Percentiles rank a stretch among this genome's conserved stretches.
These are phyloP conservation scores for Dendrolimus pini DNA, from an alignment of 2,888 invertebrate species.

Conservation along the genomic window DNA sequence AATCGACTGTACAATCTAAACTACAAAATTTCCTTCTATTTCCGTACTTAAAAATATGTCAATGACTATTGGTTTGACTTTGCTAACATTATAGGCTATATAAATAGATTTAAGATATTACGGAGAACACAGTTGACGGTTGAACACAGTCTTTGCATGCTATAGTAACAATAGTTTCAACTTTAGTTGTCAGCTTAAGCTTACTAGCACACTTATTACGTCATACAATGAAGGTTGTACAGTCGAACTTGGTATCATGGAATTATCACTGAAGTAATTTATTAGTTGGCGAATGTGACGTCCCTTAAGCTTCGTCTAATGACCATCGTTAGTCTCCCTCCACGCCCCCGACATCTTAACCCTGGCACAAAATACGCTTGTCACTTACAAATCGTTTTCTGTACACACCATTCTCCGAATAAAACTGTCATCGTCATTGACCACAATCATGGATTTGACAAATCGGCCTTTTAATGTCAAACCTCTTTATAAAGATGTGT, in stretches of 20 bases:
- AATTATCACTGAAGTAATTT: conserved; percentile 58
- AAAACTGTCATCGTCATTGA: conserved; percentile 38
- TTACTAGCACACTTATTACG: conserved; percentile 2
- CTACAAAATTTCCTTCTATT: conserved; percentile 4
- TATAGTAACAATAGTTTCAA: neutral
- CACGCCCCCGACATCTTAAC: conserved; percentile 41
- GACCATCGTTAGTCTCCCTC: conserved; percentile 50
- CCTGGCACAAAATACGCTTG: conserved; percentile 58
- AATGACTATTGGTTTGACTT: no score
- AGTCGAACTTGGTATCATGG: conserved; percentile 56
- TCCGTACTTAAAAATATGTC: no score
- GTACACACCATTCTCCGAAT: conserved; percentile 37
- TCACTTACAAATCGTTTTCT: conserved; percentile 58
- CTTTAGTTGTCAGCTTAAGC: neutral
- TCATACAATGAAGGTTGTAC: conserved; percentile 48
- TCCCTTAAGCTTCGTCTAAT: conserved; percentile 65
- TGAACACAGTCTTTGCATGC: neutral
- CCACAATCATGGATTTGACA: conserved; percentile 35
- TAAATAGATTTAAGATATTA: neutral
- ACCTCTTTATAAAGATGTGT: conserved; percentile 1
- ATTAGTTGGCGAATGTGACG: conserved; percentile 71
- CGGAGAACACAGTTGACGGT: neutral
- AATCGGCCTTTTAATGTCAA: conserved; percentile 33
- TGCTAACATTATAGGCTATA: no score
- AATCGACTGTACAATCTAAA: conserved; percentile 61